phyloP scores from a whole-genome alignment of 2,888 invertebrate species.

The Scaptomyza tumidula region DNA sequence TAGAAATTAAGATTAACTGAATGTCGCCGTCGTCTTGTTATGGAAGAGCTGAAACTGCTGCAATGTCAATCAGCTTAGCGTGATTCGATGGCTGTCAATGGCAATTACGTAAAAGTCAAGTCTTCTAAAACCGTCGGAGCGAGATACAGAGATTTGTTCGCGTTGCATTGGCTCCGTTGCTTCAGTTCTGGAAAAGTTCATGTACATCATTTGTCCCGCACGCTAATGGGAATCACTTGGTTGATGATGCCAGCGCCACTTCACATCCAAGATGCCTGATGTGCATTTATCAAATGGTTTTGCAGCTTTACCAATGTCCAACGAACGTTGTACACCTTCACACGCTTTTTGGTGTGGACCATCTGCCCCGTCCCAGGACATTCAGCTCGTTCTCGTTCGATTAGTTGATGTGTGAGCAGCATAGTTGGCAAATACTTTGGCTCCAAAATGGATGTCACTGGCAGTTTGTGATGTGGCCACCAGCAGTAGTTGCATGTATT shows the following conservation, averaged over 20 bases:
- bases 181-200: constrained; percentile 59
- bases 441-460: constrained; percentile 53
- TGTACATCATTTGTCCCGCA: constrained; percentile 72
- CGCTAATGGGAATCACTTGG: constrained; percentile 63
- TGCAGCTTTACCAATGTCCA: constrained; percentile 43
- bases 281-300: constrained; percentile 74
- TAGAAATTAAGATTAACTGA: constrained; percentile 10
- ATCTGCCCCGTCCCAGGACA: constrained; percentile 24
- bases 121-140: constrained; percentile 12
- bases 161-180: constrained; percentile 22
- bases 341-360: constrained; percentile 8
- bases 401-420: constrained; percentile 59
- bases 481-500: constrained; percentile 14
- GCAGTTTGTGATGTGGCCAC: constrained; percentile 39
- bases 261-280: constrained; percentile 45
- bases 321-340: constrained; percentile 51
- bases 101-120: constrained; percentile 66
- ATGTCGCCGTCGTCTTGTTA: neutral
- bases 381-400: constrained; percentile 59
- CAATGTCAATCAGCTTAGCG: constrained; percentile 45
- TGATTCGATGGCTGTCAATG: constrained; percentile 56
- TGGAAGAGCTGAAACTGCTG: constrained; percentile 4
- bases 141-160: neutral
- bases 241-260: constrained; percentile 38
- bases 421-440: constrained; percentile 68